Evolutionary conservation across 2,888 invertebrate genomes (phyloP).

Genomic region (Celastrina argiolus): DNA sequence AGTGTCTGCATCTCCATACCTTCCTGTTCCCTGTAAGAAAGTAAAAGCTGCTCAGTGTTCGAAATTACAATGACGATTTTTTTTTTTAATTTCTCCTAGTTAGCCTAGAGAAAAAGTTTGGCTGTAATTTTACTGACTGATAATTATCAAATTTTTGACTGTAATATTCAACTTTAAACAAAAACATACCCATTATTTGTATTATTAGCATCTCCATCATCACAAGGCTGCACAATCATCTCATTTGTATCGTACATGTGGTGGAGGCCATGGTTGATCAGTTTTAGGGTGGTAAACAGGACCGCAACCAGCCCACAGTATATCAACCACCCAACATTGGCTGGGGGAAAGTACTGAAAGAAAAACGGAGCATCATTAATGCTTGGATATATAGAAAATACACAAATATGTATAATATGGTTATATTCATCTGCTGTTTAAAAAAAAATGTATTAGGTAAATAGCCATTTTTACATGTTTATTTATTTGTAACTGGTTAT

Average conservation of each 20-base stretch:
- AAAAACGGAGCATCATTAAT: background rate
- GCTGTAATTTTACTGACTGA: too few relatives aligned
- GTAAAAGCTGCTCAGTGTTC: background rate
- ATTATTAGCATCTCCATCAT: conserved; percentile 17
- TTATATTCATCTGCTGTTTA: too few relatives aligned
- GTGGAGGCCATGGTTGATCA: conserved; percentile 93
- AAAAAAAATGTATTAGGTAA: too few relatives aligned
- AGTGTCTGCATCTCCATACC: conserved; percentile 91
- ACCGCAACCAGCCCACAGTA: conserved; percentile 76
- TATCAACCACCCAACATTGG: conserved; percentile 43
- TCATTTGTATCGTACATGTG: conserved; percentile 97
- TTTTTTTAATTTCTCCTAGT: background rate
- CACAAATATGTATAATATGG: too few relatives aligned
- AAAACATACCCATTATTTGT: conserved; percentile 45
- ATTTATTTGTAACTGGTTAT: too few relatives aligned
- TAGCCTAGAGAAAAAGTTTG: too few relatives aligned
- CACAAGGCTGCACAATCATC: conserved; percentile 68
- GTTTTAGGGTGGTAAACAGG: conserved; percentile 89
- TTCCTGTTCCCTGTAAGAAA: conserved; percentile 81
- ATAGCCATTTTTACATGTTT: too few relatives aligned
- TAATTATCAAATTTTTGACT: too few relatives aligned
- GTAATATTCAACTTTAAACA: conserved; percentile 28
- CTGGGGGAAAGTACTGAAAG: conserved; percentile 90
- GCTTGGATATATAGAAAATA: background rate
- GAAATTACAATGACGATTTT: background rate